Evolutionary conservation across 2,113 vertebrate species (phyloP), one percentile per base, ranked within the genome.

Genomic region (Pelecanus crispus): DNA sequence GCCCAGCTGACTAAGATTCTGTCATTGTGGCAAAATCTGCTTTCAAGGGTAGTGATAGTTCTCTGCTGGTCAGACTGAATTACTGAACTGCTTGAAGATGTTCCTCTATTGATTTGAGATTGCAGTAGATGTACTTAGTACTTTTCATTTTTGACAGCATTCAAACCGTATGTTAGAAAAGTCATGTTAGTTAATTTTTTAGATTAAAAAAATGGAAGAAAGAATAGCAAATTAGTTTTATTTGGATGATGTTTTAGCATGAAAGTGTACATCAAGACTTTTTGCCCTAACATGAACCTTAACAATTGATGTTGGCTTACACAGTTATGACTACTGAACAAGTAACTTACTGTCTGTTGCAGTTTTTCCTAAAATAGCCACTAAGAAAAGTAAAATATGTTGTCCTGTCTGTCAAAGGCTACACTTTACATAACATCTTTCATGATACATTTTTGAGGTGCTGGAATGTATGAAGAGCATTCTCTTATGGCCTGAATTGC

Each of bases 381-480:
- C 31, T 77, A 52, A 62, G 34, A 80, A 80, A 65, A 90, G 10
- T 42, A 56, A 81, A 79, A 86, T 85, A 14, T 8, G 13, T 79
- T 62, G n/a, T 36, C 32, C n/a, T 65, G 40, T 34, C 38, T 84
- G 26, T 59, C 34, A 59, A 47, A 84, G 31, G 36, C 56, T 82
- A 4, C 5, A 17, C 25, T 58, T 88, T 10, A 28, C 7, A 4
- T 81, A 86, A n/a, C 13, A 18, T 87, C 92, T 96, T 80, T 94
- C 21, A 2, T 88, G 0, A 4, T 62, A 22, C 5, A 1, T 79
- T 92, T 95, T 65, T 90, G 10, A 83, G 98, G 94, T 98, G 40
- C 88, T 98, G 90, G 71, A 79, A 79, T 98, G 98, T 74, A 95
- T 95, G 88, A 70, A 94, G 88, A 97, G 92, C 44, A 36, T 98